Percentiles rank a stretch among this genome's conserved stretches.
Evolutionary conservation across 2,797 vertebrate species (phyloP).

Genomic region (Tapirus indicus): DNA sequence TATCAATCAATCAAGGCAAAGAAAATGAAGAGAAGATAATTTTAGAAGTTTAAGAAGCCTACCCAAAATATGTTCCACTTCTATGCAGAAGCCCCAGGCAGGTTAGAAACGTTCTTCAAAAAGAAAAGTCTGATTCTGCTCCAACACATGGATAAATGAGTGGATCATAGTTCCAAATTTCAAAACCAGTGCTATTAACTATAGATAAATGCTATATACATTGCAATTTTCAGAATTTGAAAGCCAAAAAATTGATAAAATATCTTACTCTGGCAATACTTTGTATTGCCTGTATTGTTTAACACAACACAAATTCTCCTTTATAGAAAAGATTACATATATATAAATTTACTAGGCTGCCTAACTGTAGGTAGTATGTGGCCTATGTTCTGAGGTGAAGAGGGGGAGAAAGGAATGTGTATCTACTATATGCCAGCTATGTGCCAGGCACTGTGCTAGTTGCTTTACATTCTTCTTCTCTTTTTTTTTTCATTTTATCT

Average conservation of each 20-base stretch:
- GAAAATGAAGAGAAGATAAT: not conserved
- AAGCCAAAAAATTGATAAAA: constrained; percentile 16
- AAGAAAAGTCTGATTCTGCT: not conserved
- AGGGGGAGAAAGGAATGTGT: not conserved
- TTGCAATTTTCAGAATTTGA: not conserved
- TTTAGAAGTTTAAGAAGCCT: not conserved
- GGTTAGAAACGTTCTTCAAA: constrained; percentile 20
- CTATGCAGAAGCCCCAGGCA: not conserved
- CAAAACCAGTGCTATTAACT: not conserved
- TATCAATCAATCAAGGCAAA: not conserved
- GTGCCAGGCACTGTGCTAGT: not conserved
- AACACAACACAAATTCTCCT: not conserved
- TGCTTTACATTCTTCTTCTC: not conserved
- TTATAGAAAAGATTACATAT: not conserved
- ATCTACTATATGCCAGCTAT: not conserved
- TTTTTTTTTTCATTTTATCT: not conserved
- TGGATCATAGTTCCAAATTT: not conserved
- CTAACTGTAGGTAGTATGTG: not conserved
- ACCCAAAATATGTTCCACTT: not conserved
- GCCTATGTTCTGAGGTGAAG: not conserved
- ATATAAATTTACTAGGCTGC: not conserved
- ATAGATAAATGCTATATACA: constrained; percentile 5
- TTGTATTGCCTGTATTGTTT: not conserved
- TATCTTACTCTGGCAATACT: not conserved
- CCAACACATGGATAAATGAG: constrained; percentile 4